Evolutionary conservation across 2,113 vertebrate genomes (phyloP).

Genomic region (Oxyura jamaicensis): DNA sequence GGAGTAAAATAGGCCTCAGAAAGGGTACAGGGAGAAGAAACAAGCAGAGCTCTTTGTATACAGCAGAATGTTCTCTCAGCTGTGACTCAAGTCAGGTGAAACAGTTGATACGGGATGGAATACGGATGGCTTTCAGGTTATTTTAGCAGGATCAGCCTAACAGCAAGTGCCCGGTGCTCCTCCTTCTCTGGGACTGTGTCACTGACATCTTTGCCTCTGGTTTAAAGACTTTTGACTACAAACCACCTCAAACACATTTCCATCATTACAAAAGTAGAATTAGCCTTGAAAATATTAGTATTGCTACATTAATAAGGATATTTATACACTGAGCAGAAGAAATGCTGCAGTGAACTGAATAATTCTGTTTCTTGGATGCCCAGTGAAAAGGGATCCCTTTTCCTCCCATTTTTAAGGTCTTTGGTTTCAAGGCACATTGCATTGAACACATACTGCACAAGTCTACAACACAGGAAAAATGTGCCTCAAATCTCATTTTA

Average conservation of each 20-base stretch:
- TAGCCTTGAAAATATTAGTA: not conserved
- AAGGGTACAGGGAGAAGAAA: not conserved
- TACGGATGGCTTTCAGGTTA: not conserved
- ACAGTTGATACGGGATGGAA: not conserved
- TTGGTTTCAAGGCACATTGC: not conserved
- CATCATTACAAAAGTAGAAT: not conserved
- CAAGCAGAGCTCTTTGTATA: not conserved
- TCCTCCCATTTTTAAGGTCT: not conserved
- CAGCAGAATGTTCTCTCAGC: not conserved
- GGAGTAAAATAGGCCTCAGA: not conserved
- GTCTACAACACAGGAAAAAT: not conserved
- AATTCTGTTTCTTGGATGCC: not conserved
- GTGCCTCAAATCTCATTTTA: constrained; percentile 1
- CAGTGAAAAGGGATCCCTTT: not conserved
- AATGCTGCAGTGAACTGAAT: not conserved
- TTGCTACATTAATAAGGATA: not conserved
- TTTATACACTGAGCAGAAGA: not conserved
- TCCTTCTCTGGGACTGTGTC: not conserved
- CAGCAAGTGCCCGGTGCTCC: not conserved
- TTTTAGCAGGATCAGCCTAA: not conserved
- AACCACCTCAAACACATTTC: not conserved
- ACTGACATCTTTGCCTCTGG: not conserved
- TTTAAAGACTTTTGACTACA: not conserved
- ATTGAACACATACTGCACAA: not conserved
- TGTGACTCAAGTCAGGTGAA: not conserved